Percentiles rank a stretch among this genome's conserved stretches.
These are phyloP conservation scores for Acleris literana DNA, from an alignment of 2,888 invertebrate genomes.

Conservation along the genomic window DNA sequence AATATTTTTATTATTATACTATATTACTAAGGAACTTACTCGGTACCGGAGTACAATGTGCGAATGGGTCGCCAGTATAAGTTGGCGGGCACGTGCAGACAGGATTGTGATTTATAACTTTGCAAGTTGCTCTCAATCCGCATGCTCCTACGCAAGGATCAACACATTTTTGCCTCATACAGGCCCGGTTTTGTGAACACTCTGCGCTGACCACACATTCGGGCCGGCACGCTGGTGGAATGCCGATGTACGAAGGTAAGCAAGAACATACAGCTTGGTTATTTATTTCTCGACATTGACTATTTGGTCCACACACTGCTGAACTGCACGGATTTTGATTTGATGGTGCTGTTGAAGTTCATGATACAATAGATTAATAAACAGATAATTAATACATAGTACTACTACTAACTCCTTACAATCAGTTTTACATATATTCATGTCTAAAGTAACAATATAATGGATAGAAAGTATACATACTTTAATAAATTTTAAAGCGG, in stretches of 20 bases:
- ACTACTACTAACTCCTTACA: too few species aligned
- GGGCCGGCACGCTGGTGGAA: constrained; percentile 88
- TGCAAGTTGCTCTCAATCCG: constrained; percentile 85
- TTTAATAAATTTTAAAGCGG: too few species aligned
- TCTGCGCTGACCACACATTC: constrained; percentile 89
- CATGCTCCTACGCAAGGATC: constrained; percentile 90
- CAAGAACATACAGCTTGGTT: constrained; percentile 90
- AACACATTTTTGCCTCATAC: constrained; percentile 87
- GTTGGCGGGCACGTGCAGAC: constrained; percentile 88
- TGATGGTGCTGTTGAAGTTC: constrained; percentile 52
- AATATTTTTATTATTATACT: background rate
- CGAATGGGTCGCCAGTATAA: constrained; percentile 87
- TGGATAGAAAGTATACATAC: too few species aligned
- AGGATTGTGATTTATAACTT: constrained; percentile 89
- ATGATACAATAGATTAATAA: background rate
- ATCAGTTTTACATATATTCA: too few species aligned
- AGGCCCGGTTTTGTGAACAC: constrained; percentile 87
- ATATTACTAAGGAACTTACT: constrained; percentile 54
- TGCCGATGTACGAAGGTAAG: constrained; percentile 86
- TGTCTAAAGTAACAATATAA: too few species aligned
- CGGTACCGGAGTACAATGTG: constrained; percentile 69
- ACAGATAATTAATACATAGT: background rate
- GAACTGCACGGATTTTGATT: constrained; percentile 85
- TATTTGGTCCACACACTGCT: constrained; percentile 89
- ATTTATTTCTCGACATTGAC: constrained; percentile 85